Evolutionary conservation across 2,888 invertebrate species (phyloP), one percentile per base, ranked within the genome.

Genomic region (Drosophila paramelanica): DNA sequence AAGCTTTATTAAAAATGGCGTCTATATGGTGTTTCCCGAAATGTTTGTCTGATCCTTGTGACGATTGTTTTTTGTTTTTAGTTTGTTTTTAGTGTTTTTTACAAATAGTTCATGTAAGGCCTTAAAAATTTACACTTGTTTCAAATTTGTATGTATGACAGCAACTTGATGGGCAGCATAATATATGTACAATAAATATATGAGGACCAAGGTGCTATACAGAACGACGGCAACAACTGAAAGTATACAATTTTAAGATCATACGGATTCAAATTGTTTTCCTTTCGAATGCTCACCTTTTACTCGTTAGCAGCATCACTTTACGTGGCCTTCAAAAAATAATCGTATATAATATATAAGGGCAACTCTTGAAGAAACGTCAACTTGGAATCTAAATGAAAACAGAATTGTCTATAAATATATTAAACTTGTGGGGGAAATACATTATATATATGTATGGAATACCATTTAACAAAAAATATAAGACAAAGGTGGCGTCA

Each of bases 111-210:
- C 58, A 42, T 67, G 72, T 77, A 72, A 62, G 57, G 73, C 68
- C 74, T 73, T 61, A 66, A 86, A 79, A 85, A 81, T 83, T 42
- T 88, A 81, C 85, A 85, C 69, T 75, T 68, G 49, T 67, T 71
- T 60, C 46, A 46, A 78, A 69, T 89, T 87, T 70, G 6, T 78
- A 68, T 79, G 58, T 27, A 55, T 67, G 73, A 89, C 89, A 89
- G 86, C 80, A 82, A 73, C 71, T 79, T 77, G 61, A 59, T 83
- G 67, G 69, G 62, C 76, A 84, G 88, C 57, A 70, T 60, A 56
- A 58, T 72, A 58, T 72, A 72, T 73, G 17, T 86, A 75, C 66
- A 72, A 57, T 59, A 64, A 31, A 6, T 72, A 36, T 65, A 57
- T 62, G 69, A 36, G 67, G 82, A 76, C 83, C 73, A 64, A 67